phyloP scores from a whole-genome alignment of 2,888 invertebrate species.

The Operophtera brumata region DNA sequence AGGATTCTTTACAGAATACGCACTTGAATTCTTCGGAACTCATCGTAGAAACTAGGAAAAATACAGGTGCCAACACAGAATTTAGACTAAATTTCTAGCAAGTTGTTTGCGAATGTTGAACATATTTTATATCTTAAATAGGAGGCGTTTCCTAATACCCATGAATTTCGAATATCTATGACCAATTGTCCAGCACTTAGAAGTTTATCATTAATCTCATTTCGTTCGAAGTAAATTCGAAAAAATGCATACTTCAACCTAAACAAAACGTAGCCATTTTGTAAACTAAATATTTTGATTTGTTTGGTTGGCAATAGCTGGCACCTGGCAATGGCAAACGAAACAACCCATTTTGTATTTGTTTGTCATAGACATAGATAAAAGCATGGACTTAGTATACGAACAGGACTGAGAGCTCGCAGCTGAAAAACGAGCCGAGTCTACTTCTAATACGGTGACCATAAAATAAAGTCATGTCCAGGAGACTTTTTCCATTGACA shows the following conservation, averaged over 20 bases:
- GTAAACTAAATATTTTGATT: conserved; percentile 13
- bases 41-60: conserved; percentile 42
- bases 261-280: conserved; percentile 36
- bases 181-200: not conserved
- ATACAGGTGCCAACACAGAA: not conserved
- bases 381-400: too few relatives aligned
- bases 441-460: too few relatives aligned
- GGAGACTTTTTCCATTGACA: too few relatives aligned
- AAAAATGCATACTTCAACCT: conserved; percentile 9
- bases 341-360: not conserved
- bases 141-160: not conserved
- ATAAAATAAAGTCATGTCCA: too few relatives aligned
- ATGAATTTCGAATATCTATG: not conserved
- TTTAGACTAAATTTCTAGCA: not conserved
- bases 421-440: too few relatives aligned
- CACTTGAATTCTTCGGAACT: conserved; percentile 69
- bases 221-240: not conserved
- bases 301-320: conserved; percentile 2
- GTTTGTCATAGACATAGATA: not conserved
- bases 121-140: not conserved
- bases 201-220: not conserved
- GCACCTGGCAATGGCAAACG: not conserved
- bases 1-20: conserved; percentile 79
- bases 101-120: not conserved
- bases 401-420: too few relatives aligned